Percentiles rank a stretch among this genome's conserved stretches.
phyloP scores from a whole-genome alignment of 2,113 vertebrate species.

The Castor canadensis region DNA sequence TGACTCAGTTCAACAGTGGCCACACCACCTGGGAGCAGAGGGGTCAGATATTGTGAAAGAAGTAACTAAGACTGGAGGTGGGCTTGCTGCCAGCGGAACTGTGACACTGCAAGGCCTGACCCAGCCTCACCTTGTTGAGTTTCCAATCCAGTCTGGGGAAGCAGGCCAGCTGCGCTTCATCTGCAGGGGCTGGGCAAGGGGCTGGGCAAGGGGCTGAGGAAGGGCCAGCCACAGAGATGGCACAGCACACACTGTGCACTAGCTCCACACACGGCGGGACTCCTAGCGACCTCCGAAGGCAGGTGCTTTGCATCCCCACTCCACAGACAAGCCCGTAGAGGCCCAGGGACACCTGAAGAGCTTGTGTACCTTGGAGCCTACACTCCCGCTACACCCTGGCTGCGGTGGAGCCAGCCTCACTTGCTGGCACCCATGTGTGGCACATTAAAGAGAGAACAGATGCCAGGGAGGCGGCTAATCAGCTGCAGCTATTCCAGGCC shows the following conservation, averaged over 20 bases:
- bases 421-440: background rate
- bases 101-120: accelerated
- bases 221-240: accelerated
- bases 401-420: background rate
- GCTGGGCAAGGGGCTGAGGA: too few species aligned
- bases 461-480: background rate
- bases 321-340: background rate
- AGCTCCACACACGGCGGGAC: background rate
- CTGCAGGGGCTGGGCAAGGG: too few species aligned
- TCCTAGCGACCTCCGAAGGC: background rate
- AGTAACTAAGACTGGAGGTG: background rate
- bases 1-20: background rate
- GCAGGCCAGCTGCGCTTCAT: background rate
- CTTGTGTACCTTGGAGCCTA: background rate
- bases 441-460: constrained; percentile 2
- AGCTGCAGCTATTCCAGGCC: background rate
- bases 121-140: accelerated
- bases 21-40: background rate
- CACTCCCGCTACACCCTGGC: accelerated
- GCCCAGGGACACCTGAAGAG: background rate
- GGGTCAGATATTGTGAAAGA: background rate
- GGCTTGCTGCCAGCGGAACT: accelerated
- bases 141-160: background rate
- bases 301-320: background rate
- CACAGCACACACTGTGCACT: too few species aligned